Conservation (phyloP, 1,140 invertebrate genomes). For the Drosophila sucinea region DNA sequence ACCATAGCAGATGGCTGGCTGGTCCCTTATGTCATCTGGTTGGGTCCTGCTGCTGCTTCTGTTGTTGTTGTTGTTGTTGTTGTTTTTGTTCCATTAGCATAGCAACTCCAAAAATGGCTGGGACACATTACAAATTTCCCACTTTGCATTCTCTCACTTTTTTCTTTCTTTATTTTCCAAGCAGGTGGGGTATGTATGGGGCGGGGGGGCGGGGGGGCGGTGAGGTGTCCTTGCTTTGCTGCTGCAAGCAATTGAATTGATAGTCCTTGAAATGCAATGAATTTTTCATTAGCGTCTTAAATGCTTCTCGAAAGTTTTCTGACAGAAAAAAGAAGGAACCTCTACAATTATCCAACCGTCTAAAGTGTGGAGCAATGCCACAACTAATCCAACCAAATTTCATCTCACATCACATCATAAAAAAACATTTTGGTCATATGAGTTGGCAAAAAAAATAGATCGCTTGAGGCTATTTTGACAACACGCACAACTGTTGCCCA, state of each 20-base stretch:
- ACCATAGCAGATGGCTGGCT: background rate
- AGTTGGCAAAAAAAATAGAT: slow-evolving; percentile 50
- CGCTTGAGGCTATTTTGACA: slow-evolving; percentile 43
- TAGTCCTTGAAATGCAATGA: slow-evolving; percentile 17
- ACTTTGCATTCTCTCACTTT: background rate
- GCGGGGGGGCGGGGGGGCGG: background rate
- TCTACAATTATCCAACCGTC: background rate
- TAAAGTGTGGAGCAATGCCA: background rate
- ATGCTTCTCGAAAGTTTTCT: background rate
- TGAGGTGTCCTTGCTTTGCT: background rate
- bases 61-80: background rate
- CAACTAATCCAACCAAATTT: slow-evolving; percentile 4
- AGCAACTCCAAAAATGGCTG: slow-evolving; percentile 2
- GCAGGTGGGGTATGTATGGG: background rate
- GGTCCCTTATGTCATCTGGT: background rate
- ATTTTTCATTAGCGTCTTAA: slow-evolving; percentile 11
- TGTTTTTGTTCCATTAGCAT: slow-evolving; percentile 16
- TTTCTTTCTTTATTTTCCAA: background rate
- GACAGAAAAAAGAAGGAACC: background rate
- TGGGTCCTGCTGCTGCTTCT: background rate
- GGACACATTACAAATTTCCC: slow-evolving; percentile 6
- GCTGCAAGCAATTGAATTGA: slow-evolving; percentile 13
- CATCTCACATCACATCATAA: background rate
- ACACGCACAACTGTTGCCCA: slow-evolving; percentile 49
- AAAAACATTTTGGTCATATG: slow-evolving; percentile 29